Evolutionary conservation across 2,888 invertebrate genomes (phyloP), one percentile per base, ranked within the genome.

Genomic region (Dendrolimus pini): DNA sequence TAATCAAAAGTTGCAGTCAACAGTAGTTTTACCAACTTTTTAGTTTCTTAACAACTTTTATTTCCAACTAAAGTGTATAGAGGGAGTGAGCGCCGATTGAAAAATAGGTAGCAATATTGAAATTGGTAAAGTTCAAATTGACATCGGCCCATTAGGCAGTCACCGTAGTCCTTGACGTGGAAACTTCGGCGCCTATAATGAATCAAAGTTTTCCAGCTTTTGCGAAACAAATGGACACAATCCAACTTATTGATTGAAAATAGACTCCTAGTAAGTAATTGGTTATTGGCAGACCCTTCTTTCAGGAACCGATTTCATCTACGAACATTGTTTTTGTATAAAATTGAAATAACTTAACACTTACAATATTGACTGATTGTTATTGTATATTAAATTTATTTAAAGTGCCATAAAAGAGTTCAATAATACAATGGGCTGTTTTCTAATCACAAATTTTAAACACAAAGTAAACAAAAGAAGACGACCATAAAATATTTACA

Each of bases 21-120:
- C 61, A 62, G 64, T 68, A 74, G 66, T 74, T 72, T 65, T 62
- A 65, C 72, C 69, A 73, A 30, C 30, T 30, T 75, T 62, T 14
- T 66, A 70, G 72, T 78, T 74, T 75, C 77, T 79, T 74, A 76
- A 68, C 66, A 74, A 77, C 70, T 75, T 76, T 72, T 71, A 70
- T 73, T 71, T 67, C 65, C 64, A 56, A 65, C 60, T 69, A 68
- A 74, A 75, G 74, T 70, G 77, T 73, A 68, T 68, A 68, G 68
- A 69, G 69, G 73, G 74, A 71, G 72, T 81, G 80, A 75, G 78
- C 80, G 80, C 76, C 77, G 70, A 74, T 81, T 79, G 78, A 82
- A 79, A 82, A 82, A 83, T 82, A 79, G 79, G 72, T 78, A 77
- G 78, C 79, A 81, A 83, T 83, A 83, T 82, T 76, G 73, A 74